These are phyloP conservation scores for Lasioglossum calceatum DNA, from an alignment of 2,888 invertebrate genomes.

Conservation along the genomic window DNA sequence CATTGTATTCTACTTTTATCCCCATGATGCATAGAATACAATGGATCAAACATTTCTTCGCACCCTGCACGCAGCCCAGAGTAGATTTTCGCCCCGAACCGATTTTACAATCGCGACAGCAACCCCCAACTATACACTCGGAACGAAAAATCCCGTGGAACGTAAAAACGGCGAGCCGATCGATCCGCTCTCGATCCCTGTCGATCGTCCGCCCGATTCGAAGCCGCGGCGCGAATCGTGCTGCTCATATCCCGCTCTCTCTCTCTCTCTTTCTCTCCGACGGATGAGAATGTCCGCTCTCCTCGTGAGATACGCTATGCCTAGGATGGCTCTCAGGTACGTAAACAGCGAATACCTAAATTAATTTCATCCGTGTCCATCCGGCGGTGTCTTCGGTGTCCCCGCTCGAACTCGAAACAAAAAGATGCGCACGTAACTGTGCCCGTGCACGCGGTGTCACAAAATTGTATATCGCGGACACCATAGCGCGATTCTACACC, in stretches of 20 bases:
- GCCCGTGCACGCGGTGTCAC: too few species aligned
- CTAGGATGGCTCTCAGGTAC: conserved; percentile 72
- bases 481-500: too few species aligned
- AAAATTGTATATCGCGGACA: too few species aligned
- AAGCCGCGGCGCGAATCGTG: neutral
- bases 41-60: too few species aligned
- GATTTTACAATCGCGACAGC: neutral
- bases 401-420: conserved; percentile 50
- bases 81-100: neutral
- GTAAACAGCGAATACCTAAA: conserved; percentile 67
- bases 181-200: conserved; percentile 18
- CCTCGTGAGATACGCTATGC: conserved; percentile 46
- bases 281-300: conserved; percentile 50
- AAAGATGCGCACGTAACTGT: too few species aligned
- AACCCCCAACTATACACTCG: neutral
- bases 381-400: conserved; percentile 47
- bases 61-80: too few species aligned
- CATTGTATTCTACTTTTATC: too few species aligned
- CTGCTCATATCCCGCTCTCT: conserved; percentile 28
- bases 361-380: conserved; percentile 46
- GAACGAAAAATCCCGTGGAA: neutral
- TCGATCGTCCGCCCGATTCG: neutral
- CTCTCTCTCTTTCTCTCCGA: neutral
- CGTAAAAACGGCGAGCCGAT: neutral
- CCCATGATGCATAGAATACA: too few species aligned